Base-by-base conservation (phyloP, 2,113 vertebrate species). In the Ivindomyrus marchei region DNA sequence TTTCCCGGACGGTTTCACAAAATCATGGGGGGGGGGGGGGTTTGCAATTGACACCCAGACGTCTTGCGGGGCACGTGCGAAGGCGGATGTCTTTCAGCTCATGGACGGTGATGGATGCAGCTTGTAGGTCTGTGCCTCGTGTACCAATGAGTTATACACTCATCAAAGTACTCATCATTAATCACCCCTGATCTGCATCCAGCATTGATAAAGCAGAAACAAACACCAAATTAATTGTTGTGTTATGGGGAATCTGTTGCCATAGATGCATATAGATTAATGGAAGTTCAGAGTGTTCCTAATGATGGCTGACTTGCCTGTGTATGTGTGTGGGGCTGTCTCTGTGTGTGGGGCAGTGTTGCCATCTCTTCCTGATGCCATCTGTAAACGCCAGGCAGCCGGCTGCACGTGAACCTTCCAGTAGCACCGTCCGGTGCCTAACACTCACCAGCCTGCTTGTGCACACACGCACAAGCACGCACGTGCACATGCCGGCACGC, bases 281-380 rank as follows among this genome's bases (percentile, higher is more conserved):
- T 95, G 93, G 93, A 93, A 89, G 90, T 95, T 94, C 94, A 90
- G 91, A 94, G 95, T 93, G 93, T 95, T 94, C 94, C 93, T 94
- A 95, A 95, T 94, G 94, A 94, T 92, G 90, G 91, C 92, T 92
- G 85, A 31, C 46, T 50, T n/a, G 24, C 46, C 91, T 92, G 50
- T 93, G 93, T 93, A 92, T 93, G 94, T 94, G 94, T 89, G 92
- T 88, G 92, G 92, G 92, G 90, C 92, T 46, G 42, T 46, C 9
- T 84, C 19, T 93, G 94, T 94, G 94, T 89, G 92, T 88, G 92
- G 92, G 92, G 90, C 92, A 90, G 91, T 91, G 91, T 94, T 92
- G 45, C 53, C 86, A 39, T 88, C 56, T 52, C 9, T 92, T 92
- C 92, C 93, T 91, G 92, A 93, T 91, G 90, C 70, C 52, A 74